Conservation (phyloP, 2,113 vertebrate species). For the Benitochromis conjunctus region DNA sequence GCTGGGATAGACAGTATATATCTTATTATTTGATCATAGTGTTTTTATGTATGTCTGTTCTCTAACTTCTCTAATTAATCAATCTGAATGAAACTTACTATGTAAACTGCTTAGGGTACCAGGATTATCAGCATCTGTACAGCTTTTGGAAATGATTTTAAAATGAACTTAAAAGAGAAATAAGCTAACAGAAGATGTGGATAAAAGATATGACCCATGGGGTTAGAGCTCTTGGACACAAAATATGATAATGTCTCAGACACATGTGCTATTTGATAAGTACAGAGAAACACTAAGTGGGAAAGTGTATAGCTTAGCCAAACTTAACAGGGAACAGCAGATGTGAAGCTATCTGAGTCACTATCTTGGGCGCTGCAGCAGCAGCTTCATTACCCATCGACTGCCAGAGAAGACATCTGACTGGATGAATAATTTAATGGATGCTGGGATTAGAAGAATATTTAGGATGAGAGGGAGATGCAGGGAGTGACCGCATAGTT, state of each 20-base stretch:
- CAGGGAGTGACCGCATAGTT: neutral
- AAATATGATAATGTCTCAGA: neutral
- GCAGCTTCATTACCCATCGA: neutral
- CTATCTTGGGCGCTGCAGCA: neutral
- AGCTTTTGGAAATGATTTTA: neutral
- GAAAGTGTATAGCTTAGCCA: neutral
- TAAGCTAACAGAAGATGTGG: neutral
- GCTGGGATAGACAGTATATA: neutral
- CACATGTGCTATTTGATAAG: neutral
- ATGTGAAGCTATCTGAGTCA: neutral
- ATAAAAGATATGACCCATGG: neutral
- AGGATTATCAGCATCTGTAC: neutral
- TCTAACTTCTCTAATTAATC: neutral
- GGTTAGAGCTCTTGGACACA: neutral
- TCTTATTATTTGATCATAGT: neutral
- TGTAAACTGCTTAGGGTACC: neutral
- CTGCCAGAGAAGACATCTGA: neutral
- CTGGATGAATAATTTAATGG: constrained; percentile 49
- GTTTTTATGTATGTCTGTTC: no score
- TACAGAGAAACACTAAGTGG: neutral
- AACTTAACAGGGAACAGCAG: neutral
- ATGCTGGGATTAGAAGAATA: neutral
- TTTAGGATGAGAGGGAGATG: neutral
- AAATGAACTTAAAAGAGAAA: neutral
- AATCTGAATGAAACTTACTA: neutral